Base-by-base conservation (phyloP, 2,888 invertebrate genomes). In the Lithophane semibrunnea region DNA sequence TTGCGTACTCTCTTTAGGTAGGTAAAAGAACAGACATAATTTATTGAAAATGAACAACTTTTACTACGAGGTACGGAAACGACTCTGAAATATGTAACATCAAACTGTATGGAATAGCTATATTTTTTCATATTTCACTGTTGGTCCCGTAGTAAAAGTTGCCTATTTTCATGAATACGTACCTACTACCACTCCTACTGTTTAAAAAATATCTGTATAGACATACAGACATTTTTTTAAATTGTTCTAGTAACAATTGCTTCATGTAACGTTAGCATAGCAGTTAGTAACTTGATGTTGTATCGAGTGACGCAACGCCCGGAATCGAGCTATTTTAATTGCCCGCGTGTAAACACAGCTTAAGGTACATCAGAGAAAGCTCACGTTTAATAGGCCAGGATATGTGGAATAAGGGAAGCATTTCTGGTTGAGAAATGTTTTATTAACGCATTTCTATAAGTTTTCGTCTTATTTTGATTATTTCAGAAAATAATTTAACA, bases 401-500 rank as follows among this genome's bases (percentile, higher is more conserved):
- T 52, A 71, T 37, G 8, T 77, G 12, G 44, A 29, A 64, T 52
- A 47, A 3, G 24, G 18, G 10, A 49, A 49, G 29, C 47, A 49
- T 64, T 77, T 49, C 49, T 58, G 63, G 56, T 71, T 52, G 3
- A 12, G 49, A 58, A 77, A 71, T 71, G 29, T 64, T 77, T 37
- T 54, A 54, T 21, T n/a, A 54, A 24, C 12, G 18, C n/a, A 64
- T 49, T 64, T 63, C 44, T 56, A 21, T 49, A 16, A 16, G 16
- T 44, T 73, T 64, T 63, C 3, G 52, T 42, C 21, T 16, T 49
- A 37, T 58, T 69, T 58, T 58, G 44, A 24, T 65, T 24, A 12
- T 24, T 24, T 24, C 18, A 12, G 3, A 3, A 10, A 7, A 2
- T 1, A 44, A 16, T n/a, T 44, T n/a, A 3, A 65, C 1, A 44